Evolutionary conservation across 2,113 vertebrate genomes (phyloP).

Genomic region (Lepus europaeus): DNA sequence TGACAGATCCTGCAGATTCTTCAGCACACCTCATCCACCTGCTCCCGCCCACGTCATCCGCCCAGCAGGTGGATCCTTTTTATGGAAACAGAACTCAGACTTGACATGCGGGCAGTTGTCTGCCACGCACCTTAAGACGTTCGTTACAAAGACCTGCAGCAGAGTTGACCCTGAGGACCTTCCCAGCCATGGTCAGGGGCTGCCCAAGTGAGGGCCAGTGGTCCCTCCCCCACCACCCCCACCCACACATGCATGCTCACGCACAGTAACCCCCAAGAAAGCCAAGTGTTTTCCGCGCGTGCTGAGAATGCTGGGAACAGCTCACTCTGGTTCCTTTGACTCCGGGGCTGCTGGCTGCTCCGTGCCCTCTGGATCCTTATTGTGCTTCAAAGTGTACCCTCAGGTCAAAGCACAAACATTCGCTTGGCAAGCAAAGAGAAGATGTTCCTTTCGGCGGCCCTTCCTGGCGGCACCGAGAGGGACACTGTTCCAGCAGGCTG

Average conservation of each 20-base stretch:
- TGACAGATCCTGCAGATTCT: background rate
- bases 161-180: background rate
- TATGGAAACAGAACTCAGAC: background rate
- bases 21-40: background rate
- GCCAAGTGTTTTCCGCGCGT: background rate
- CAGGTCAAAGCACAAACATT: conserved; percentile 62
- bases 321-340: background rate
- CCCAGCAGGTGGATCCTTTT: background rate
- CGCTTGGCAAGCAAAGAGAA: conserved; percentile 68
- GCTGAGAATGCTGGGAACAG: conserved; percentile 10
- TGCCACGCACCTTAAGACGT: background rate
- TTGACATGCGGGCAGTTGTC: background rate
- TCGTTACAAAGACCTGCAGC: conserved; percentile 8
- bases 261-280: background rate
- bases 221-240: background rate
- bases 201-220: background rate
- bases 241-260: too few species aligned
- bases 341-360: background rate
- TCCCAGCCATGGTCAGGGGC: background rate
- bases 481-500: conserved; percentile 68
- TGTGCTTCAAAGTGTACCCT: conserved; percentile 45
- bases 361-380: conserved; percentile 17
- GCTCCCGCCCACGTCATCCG: background rate
- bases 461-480: conserved; percentile 55
- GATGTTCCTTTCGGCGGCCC: conserved; percentile 57